Base-by-base conservation (phyloP, 2,797 vertebrate genomes). In the Sebastes kiyomatsui region DNA sequence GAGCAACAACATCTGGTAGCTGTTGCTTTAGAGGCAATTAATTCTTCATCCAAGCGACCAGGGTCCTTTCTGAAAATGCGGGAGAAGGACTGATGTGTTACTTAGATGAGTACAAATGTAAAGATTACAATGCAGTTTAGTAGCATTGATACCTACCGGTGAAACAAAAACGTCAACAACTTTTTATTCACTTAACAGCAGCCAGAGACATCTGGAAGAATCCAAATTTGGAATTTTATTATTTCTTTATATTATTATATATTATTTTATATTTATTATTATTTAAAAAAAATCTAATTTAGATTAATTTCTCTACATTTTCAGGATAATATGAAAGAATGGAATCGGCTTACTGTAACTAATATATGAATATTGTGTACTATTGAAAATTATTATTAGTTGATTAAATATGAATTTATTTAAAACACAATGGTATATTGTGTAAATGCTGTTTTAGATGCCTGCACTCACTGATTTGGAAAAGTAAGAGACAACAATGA, bases 21-120 rank as follows among this genome's bases (percentile, higher is more conserved):
- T 93, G 94, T 94, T 96, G 93, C 94, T 95, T 94, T 91, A 93
- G 91, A 93, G 93, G 93, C 94, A 94, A 95, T 96, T 96, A 94
- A 95, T 93, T 93, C 88, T 92, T 91, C 87, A 92, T 89, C 84
- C 86, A 68, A 88, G 83, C 76, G 74, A 75, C 89, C 85, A 85
- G 85, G 81, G 88, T 90, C 89, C 86, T 88, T 78, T 87, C 79
- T 87, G 87, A 78, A 87, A 86, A 88, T 87, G 82, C 75, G 67
- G 74, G 66, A 79, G 75, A 90, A 80, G 78, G 79, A 90, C 83
- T 87, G 62, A 60, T 67, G 77, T 73, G 75, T 78, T 82, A 77
- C 80, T 83, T 55, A 65, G 72, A 83, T 60, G 77, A 86, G 71
- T 58, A 72, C 70, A 83, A 73, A 77, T 67, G 83, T 77, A 67